Percentiles rank a stretch among this genome's conserved stretches.
Conservation (phyloP, 2,888 invertebrate species). For the Clistopyga incitator region DNA sequence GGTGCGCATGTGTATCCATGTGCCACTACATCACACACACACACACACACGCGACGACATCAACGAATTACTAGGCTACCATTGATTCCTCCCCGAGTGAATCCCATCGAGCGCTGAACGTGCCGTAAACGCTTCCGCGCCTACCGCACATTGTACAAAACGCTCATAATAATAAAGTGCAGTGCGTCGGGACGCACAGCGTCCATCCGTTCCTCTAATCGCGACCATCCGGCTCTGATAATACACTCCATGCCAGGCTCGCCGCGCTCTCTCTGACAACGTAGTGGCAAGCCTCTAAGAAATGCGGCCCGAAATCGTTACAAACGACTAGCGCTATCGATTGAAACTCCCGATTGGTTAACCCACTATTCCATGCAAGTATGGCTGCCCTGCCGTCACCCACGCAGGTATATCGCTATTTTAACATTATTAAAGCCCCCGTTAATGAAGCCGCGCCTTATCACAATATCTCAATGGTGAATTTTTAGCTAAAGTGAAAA, state of each 20-base stretch:
- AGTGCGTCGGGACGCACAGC: neutral
- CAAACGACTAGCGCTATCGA: slow-evolving; percentile 79
- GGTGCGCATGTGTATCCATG: neutral
- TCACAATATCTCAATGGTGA: neutral
- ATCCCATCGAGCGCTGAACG: slow-evolving; percentile 9
- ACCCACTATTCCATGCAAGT: slow-evolving; percentile 85
- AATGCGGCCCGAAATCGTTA: slow-evolving; percentile 73
- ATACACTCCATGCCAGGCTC: neutral
- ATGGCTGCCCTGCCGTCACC: slow-evolving; percentile 95
- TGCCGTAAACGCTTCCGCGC: slow-evolving; percentile 5
- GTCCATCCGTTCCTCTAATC: slow-evolving; percentile 1
- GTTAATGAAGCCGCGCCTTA: slow-evolving; percentile 22
- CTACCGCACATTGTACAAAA: neutral
- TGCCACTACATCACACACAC: neutral
- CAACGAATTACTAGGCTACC: slow-evolving; percentile 18
- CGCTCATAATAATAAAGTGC: slow-evolving; percentile 8
- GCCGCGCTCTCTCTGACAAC: slow-evolving; percentile 3
- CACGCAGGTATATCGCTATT: slow-evolving; percentile 89
- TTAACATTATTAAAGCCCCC: slow-evolving; percentile 72
- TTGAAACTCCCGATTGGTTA: slow-evolving; percentile 82
- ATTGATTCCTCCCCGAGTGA: slow-evolving; percentile 51
- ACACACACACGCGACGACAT: neutral
- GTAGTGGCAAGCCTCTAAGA: slow-evolving; percentile 54
- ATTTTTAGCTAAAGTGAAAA: neutral
- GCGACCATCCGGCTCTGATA: slow-evolving; percentile 11